These are phyloP conservation scores for Eristalis pertinax DNA, from an alignment of 2,888 invertebrate species.

Conservation along the genomic window DNA sequence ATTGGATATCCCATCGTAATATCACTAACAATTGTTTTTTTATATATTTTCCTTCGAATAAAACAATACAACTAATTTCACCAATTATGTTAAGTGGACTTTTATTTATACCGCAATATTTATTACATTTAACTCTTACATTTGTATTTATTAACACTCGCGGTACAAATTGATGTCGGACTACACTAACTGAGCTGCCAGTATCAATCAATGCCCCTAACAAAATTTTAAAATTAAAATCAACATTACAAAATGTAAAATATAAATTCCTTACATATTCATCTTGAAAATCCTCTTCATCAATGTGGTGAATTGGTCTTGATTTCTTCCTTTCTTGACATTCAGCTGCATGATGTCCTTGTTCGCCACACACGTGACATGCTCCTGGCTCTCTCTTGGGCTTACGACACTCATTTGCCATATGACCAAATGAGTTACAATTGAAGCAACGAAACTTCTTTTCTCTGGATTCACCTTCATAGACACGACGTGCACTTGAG, in stretches of 20 bases:
- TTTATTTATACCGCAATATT: background rate
- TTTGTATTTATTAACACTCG: background rate
- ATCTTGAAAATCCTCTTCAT: background rate
- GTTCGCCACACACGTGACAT: slow-evolving; percentile 48
- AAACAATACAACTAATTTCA: too few species aligned
- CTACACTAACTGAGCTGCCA: background rate
- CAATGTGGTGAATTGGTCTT: slow-evolving; percentile 14
- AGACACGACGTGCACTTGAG: too few species aligned
- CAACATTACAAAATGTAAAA: too few species aligned
- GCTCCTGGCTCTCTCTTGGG: slow-evolving; percentile 34
- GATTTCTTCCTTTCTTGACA: slow-evolving; percentile 42
- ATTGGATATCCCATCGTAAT: too few species aligned
- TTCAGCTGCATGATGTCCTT: slow-evolving; percentile 47
- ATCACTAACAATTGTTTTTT: too few species aligned
- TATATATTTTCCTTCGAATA: too few species aligned
- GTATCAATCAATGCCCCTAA: background rate
- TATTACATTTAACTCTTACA: background rate
- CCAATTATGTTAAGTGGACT: too few species aligned
- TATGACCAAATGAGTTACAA: slow-evolving; percentile 50
- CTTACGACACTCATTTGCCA: slow-evolving; percentile 55
- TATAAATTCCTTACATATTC: background rate
- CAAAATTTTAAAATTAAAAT: too few species aligned
- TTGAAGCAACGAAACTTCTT: slow-evolving; percentile 41
- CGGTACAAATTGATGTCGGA: background rate
- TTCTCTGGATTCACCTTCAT: too few species aligned